Base-by-base conservation (phyloP, 2,888 invertebrate species). In the Drosophila paramelanica region DNA sequence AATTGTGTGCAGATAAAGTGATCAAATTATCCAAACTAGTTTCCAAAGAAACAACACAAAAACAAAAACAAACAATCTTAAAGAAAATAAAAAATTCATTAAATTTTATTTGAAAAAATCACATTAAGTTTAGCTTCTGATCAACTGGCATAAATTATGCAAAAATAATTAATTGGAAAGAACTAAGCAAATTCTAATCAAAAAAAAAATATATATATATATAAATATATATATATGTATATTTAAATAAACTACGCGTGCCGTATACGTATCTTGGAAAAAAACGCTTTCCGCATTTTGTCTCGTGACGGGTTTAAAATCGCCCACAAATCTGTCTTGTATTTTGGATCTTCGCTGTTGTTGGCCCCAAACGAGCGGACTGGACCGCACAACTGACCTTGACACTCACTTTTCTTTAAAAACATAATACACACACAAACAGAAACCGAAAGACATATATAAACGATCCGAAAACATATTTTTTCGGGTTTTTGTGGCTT, bases 351-450 rank as follows among this genome's bases (percentile, higher is more conserved):
- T 47, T 45, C 43, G 33, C 27, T 13, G 57, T 25, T 57, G 45
- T 45, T 46, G 53, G 77, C 27, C 27, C 46, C 45, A 42, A 53
- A 57, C 43, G 17, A 67, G 46, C 36, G 69, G 67, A 59, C 61
- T 77, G 77, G 77, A 77, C 59, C 72, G 51, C 41, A 55, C 47
- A 47, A 49, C 84, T 88, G 90, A 91, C 91, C 91, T 91, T 91
- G 91, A 92, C 91, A 91, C 92, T 91, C 89, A 89, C 91, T 90
- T 90, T 87, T 83, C 89, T 85, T 62, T 73, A 68, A 23, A 51
- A 72, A 69, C 69, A 65, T 46, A 68, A 65, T 2, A 27, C 5
- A 31, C 25, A 51, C 23, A 4, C 23, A 65, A 59, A 55, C 17
- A 17, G 67, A 43, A 52, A 45, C 55, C 41, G 41, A 59, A 68